Conservation (phyloP, 2,797 vertebrate genomes). For the Pantherophis vulpinus region DNA sequence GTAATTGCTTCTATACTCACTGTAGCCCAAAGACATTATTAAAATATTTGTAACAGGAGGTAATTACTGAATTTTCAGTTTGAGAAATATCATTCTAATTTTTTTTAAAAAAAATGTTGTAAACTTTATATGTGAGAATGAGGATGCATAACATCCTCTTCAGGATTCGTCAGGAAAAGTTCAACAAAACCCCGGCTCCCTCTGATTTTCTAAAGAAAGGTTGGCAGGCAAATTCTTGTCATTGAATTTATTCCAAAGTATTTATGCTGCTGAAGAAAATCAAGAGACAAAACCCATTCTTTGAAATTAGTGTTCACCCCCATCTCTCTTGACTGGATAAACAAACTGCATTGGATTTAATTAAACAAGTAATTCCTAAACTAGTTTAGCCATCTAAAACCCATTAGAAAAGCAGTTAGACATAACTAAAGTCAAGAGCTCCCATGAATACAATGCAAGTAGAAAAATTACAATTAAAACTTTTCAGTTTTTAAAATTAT, state of each 20-base stretch:
- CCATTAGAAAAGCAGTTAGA: not conserved
- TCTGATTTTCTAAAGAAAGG: not conserved
- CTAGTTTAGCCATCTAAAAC: not conserved
- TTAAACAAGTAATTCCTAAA: not conserved
- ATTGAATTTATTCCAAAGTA: not conserved
- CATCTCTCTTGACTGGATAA: not conserved
- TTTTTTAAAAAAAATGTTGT: not conserved
- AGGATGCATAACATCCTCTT: not conserved
- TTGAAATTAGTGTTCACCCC: not conserved
- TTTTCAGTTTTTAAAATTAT: not conserved
- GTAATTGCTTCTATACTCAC: not conserved
- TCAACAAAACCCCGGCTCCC: not conserved
- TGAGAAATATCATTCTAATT: not conserved
- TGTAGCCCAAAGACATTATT: not conserved
- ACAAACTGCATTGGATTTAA: not conserved
- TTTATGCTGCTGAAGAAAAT: not conserved
- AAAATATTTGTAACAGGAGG: not conserved
- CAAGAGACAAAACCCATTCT: not conserved
- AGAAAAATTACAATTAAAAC: not conserved
- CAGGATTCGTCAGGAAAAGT: not conserved
- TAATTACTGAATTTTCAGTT: not conserved
- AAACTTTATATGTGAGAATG: not conserved
- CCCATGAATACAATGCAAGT: not conserved
- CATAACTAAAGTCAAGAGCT: not conserved
- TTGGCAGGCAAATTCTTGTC: not conserved